phyloP scores from a whole-genome alignment of 2,113 vertebrate genomes.

The Sinocyclocheilus anshuiensis region DNA sequence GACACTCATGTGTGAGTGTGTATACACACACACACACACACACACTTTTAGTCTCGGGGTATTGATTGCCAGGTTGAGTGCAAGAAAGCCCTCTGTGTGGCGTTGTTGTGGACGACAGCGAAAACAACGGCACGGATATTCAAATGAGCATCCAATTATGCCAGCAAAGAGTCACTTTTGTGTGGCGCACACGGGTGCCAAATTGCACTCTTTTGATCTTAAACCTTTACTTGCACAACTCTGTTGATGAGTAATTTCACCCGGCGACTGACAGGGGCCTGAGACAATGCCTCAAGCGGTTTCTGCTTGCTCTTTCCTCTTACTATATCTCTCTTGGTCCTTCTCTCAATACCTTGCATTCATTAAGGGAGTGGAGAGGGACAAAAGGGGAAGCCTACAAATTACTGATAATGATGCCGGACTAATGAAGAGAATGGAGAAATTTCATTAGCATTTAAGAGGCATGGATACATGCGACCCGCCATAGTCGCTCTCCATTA shows the following conservation, averaged over 20 bases:
- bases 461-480: constrained; percentile 94
- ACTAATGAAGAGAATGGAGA: constrained; percentile 91
- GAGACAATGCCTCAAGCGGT: constrained; percentile 81
- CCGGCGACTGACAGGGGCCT: constrained; percentile 70
- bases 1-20: constrained; percentile 5
- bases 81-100: constrained; percentile 59
- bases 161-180: constrained; percentile 80
- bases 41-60: constrained; percentile 38
- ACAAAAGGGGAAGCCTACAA: constrained; percentile 86
- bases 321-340: constrained; percentile 68
- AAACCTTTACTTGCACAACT: constrained; percentile 77
- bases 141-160: constrained; percentile 85
- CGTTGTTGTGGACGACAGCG: constrained; percentile 64
- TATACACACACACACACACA: neutral
- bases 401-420: constrained; percentile 89
- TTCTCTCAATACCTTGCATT: constrained; percentile 84
- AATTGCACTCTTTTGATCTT: constrained; percentile 84
- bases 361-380: constrained; percentile 77
- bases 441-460: constrained; percentile 99
- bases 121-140: constrained; percentile 81
- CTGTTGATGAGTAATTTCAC: constrained; percentile 78
- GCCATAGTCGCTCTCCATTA: constrained; percentile 87
- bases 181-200: constrained; percentile 75
- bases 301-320: constrained; percentile 71
- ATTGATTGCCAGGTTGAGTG: constrained; percentile 59